These are phyloP conservation scores for Diorhabda sublineata DNA, from an alignment of 1,140 invertebrate species.

Conservation along the genomic window DNA sequence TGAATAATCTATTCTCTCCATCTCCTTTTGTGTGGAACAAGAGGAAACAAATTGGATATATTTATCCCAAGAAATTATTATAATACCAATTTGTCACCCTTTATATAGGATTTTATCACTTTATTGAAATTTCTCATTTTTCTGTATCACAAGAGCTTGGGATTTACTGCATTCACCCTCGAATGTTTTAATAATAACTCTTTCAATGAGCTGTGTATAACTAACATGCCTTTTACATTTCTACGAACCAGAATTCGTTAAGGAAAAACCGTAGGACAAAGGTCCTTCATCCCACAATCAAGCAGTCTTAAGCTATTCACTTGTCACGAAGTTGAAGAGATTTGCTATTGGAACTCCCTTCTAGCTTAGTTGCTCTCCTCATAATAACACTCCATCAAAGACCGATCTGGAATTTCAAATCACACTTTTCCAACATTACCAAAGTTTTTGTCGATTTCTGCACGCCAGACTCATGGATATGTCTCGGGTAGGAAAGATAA, in stretches of 20 bases:
- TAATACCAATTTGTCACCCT: no score
- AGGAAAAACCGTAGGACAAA: conserved; percentile 6
- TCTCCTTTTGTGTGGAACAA: no score
- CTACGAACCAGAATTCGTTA: background rate
- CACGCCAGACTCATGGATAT: background rate
- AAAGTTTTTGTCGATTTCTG: conserved; percentile 7
- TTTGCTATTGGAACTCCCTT: conserved; percentile 5
- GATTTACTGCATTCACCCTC: background rate
- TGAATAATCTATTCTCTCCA: no score
- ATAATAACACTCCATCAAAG: conserved; percentile 7
- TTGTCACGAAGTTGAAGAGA: background rate
- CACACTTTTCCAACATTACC: background rate
- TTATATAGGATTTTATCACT: no score
- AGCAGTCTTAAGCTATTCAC: conserved; percentile 7
- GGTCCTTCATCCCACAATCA: conserved; percentile 9
- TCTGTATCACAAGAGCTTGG: no score
- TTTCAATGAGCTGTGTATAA: background rate
- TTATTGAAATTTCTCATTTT: no score
- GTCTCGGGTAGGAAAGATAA: background rate
- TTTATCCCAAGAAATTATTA: no score
- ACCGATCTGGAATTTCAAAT: background rate
- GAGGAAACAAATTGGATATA: no score
- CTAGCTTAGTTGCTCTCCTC: conserved; percentile 3
- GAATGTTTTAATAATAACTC: background rate
- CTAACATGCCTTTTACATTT: background rate